These are phyloP conservation scores for Phylloscopus trochiloides DNA, from an alignment of 2,113 vertebrate species.

Conservation along the genomic window DNA sequence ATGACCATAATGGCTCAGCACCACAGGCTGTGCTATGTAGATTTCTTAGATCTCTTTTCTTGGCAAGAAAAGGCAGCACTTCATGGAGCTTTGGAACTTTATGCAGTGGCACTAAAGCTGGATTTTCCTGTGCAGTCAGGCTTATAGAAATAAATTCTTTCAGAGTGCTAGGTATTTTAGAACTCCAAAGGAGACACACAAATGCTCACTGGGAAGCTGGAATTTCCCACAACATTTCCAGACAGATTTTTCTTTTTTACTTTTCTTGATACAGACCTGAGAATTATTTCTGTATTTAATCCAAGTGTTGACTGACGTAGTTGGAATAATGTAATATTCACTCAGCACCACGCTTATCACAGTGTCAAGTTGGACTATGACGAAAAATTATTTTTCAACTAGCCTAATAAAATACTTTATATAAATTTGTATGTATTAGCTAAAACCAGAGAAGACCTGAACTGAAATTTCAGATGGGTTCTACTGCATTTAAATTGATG, in stretches of 20 bases:
- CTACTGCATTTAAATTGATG: neutral
- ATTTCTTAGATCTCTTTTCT: neutral
- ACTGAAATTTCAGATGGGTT: neutral
- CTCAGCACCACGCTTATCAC: neutral
- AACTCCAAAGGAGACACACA: neutral
- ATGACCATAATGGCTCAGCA: fast-evolving
- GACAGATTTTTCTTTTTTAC: neutral
- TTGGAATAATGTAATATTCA: neutral
- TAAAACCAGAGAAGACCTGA: neutral
- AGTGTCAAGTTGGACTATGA: neutral
- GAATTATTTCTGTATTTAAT: neutral
- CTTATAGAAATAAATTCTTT: neutral
- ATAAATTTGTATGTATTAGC: neutral
- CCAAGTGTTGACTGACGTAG: neutral
- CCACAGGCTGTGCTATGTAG: neutral
- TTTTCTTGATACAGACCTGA: neutral
- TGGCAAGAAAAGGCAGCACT: neutral
- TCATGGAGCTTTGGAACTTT: neutral
- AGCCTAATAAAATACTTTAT: neutral
- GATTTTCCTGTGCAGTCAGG: neutral
- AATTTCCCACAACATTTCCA: neutral
- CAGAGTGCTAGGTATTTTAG: neutral
- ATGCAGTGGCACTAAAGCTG: neutral
- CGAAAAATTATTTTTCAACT: neutral
- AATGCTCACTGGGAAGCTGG: neutral